Conservation (phyloP, 2,797 vertebrate genomes). For the Pelobates cultripes region DNA sequence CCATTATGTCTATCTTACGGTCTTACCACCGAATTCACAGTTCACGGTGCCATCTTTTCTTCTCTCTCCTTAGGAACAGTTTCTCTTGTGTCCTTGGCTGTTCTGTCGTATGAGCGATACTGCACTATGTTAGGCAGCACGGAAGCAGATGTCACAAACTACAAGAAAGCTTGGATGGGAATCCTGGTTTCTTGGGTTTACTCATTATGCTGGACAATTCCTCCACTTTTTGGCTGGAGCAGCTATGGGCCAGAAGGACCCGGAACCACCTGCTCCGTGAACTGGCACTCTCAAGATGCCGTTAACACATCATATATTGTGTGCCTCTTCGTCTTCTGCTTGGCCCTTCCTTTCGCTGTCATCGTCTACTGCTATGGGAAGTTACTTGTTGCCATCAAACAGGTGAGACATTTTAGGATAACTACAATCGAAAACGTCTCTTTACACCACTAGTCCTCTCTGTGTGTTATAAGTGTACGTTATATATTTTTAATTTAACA, state of each 20-base stretch:
- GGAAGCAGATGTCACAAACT: conserved; percentile 79
- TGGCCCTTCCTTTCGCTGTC: conserved; percentile 76
- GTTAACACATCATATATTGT: conserved; percentile 80
- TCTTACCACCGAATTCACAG: conserved; percentile 2
- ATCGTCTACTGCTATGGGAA: conserved; percentile 80
- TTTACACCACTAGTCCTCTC: no score
- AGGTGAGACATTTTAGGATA: conserved; percentile 69
- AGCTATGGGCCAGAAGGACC: conserved; percentile 79
- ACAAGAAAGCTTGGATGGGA: conserved; percentile 73
- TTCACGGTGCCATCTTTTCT: no score
- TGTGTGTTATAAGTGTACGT: no score
- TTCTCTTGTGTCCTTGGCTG: conserved; percentile 80
- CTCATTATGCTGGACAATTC: conserved; percentile 78
- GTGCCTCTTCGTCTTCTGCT: conserved; percentile 82
- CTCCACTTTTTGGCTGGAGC: conserved; percentile 83
- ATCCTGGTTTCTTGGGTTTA: conserved; percentile 79
- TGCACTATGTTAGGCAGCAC: conserved; percentile 76
- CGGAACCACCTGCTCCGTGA: conserved; percentile 82
- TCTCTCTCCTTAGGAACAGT: conserved; percentile 71
- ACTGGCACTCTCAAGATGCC: conserved; percentile 77
- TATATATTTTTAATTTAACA: no score
- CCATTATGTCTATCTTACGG: neutral
- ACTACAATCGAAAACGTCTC: neutral
- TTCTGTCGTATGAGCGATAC: conserved; percentile 81
- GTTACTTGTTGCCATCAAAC: conserved; percentile 76